Evolutionary conservation across 2,113 vertebrate species (phyloP).

Genomic region (Pelobates fuscus): DNA sequence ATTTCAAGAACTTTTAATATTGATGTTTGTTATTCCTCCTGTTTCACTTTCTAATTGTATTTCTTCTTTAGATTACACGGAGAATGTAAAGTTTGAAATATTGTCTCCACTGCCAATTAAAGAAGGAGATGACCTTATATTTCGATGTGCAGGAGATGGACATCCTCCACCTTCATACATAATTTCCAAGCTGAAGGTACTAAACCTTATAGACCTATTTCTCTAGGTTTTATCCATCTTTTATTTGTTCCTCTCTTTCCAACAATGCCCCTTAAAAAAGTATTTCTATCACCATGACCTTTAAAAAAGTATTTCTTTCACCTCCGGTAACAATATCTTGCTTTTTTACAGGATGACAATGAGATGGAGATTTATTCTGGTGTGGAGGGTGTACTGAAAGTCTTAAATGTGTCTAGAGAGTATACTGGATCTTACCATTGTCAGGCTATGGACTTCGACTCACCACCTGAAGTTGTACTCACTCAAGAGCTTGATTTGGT

Average conservation of each 20-base stretch:
- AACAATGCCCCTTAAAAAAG: too few relatives aligned
- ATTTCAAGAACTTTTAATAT: too few relatives aligned
- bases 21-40: too few relatives aligned
- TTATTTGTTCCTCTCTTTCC: not conserved
- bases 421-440: constrained; percentile 71
- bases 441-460: constrained; percentile 71
- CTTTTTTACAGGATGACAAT: constrained; percentile 10
- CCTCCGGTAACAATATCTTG: not conserved
- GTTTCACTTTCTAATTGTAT: not conserved
- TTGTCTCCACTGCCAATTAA: constrained; percentile 66
- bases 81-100: constrained; percentile 69
- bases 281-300: too few relatives aligned
- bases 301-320: too few relatives aligned
- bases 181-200: constrained; percentile 56
- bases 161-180: constrained; percentile 75
- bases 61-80: constrained; percentile 73
- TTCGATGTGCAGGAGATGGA: constrained; percentile 79
- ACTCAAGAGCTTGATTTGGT: constrained; percentile 55
- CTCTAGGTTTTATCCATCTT: not conserved
- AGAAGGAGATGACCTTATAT: constrained; percentile 77
- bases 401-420: constrained; percentile 64
- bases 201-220: not conserved
- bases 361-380: constrained; percentile 6
- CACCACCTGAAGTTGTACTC: constrained; percentile 51
- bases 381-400: constrained; percentile 53